Conservation (phyloP, 1,140 invertebrate species). For the Portunus trituberculatus region DNA sequence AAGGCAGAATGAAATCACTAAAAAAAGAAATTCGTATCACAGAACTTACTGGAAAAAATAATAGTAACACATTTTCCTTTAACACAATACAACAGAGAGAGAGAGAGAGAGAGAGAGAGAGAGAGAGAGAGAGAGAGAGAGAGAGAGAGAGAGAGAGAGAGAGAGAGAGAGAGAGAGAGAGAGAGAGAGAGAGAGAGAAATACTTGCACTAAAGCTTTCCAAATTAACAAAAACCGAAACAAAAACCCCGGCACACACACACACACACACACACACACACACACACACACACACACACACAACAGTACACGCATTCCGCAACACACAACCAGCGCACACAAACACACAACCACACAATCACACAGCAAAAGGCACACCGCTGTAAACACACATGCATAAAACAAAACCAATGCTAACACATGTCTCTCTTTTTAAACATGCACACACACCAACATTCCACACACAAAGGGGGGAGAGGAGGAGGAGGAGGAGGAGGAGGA, state of each 20-base stretch:
- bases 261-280: neutral
- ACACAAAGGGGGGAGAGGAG: neutral
- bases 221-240: no score
- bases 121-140: neutral
- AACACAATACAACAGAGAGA: conserved; percentile 6
- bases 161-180: conserved; percentile 40
- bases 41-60: no score
- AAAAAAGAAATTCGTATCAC: no score
- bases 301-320: neutral
- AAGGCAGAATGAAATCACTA: no score
- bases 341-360: neutral
- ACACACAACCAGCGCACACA: neutral
- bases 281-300: neutral
- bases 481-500: conserved; percentile 6
- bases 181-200: conserved; percentile 18
- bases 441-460: conserved; percentile 5
- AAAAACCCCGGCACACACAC: no score
- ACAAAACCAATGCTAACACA: neutral
- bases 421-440: conserved; percentile 2
- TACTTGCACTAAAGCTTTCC: no score
- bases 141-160: neutral
- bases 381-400: conserved; percentile 2
- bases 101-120: conserved; percentile 62
- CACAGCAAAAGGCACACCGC: neutral
- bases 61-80: no score